phyloP scores from a whole-genome alignment of 1,140 invertebrate genomes.

The Diorhabda carinulata region DNA sequence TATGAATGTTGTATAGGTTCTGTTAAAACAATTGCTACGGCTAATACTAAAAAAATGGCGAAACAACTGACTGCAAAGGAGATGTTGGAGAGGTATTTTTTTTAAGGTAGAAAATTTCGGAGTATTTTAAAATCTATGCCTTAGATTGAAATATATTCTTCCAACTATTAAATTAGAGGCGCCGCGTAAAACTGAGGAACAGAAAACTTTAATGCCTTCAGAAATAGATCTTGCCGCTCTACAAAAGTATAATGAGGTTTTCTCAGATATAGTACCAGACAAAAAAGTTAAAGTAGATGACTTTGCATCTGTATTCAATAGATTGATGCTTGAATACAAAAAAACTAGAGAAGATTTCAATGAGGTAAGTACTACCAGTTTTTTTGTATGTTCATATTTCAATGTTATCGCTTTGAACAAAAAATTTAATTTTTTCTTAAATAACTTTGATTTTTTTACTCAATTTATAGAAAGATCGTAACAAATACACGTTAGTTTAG shows the following conservation, averaged over 20 bases:
- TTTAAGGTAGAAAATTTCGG: neutral
- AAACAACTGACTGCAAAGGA: slow-evolving; percentile 54
- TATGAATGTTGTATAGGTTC: slow-evolving; percentile 62
- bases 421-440: too few species aligned
- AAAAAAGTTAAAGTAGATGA: slow-evolving; percentile 31
- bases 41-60: slow-evolving; percentile 56
- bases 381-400: neutral
- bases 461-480: too few species aligned
- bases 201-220: slow-evolving; percentile 13
- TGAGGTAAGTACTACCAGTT: slow-evolving; percentile 19
- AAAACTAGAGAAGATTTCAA: slow-evolving; percentile 30
- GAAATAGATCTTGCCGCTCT: slow-evolving; percentile 20
- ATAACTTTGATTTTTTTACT: too few species aligned
- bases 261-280: slow-evolving; percentile 28
- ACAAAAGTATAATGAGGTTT: slow-evolving; percentile 23
- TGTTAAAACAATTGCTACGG: slow-evolving; percentile 53
- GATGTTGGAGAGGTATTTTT: slow-evolving; percentile 49
- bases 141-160: slow-evolving; percentile 28
- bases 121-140: slow-evolving; percentile 9
- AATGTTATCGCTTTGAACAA: too few species aligned
- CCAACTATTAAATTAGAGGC: slow-evolving; percentile 21
- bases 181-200: neutral
- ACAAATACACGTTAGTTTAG: too few species aligned
- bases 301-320: slow-evolving; percentile 22
- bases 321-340: slow-evolving; percentile 28